These are phyloP conservation scores for Eupithecia subfuscata DNA, from an alignment of 2,888 invertebrate genomes.

Conservation along the genomic window DNA sequence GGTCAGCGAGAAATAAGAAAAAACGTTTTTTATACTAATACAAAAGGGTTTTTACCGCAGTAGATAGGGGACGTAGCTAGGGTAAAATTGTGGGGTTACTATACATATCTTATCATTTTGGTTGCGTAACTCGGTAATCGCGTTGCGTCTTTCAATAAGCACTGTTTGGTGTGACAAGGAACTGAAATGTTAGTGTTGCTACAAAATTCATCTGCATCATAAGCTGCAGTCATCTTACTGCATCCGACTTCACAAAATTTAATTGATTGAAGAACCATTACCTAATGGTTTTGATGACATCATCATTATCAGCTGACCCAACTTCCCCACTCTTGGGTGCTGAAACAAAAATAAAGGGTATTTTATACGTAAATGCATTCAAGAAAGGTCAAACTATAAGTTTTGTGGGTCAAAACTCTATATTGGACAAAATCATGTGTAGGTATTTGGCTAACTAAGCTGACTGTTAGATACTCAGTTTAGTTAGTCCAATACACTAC, in stretches of 20 bases:
- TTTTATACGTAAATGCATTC: background rate
- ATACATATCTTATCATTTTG: background rate
- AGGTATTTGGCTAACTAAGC: no score
- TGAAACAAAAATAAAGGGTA: background rate
- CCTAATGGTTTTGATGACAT: background rate
- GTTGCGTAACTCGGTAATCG: background rate
- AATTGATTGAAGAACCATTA: background rate
- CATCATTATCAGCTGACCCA: background rate
- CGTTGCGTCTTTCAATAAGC: background rate
- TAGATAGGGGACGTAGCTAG: conserved; percentile 20
- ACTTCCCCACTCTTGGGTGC: background rate
- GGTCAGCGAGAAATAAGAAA: conserved; percentile 61
- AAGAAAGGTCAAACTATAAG: background rate
- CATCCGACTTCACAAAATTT: background rate
- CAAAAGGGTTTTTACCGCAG: conserved; percentile 60
- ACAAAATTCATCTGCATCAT: no score
- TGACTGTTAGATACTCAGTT: no score
- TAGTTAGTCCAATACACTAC: no score
- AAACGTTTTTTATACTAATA: conserved; percentile 61
- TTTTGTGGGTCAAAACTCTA: background rate
- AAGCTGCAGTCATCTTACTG: no score
- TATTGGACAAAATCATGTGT: no score
- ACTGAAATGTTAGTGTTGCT: background rate
- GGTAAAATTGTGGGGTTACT: background rate
- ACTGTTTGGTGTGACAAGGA: background rate